These are phyloP conservation scores for Myiotriccus ornatus DNA, from an alignment of 2,797 vertebrate genomes.

Conservation along the genomic window DNA sequence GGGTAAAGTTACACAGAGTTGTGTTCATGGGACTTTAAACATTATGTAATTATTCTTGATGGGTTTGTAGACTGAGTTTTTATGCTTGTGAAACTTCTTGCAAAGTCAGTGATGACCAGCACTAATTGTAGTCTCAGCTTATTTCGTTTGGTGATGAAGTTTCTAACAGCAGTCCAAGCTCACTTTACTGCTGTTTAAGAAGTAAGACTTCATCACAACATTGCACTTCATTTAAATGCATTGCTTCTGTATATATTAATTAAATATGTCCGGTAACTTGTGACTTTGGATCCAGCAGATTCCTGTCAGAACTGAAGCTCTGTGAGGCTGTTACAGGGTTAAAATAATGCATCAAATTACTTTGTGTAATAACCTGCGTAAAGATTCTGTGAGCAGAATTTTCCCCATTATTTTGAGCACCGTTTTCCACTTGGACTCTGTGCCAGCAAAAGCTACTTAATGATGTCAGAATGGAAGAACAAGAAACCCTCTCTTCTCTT, in stretches of 20 bases:
- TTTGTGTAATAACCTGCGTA: neutral
- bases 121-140: neutral
- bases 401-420: neutral
- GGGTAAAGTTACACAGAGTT: neutral
- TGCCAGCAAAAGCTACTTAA: neutral
- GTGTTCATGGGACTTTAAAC: neutral
- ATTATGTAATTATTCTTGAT: neutral
- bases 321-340: neutral
- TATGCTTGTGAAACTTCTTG: neutral
- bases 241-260: neutral
- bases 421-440: neutral
- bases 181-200: neutral
- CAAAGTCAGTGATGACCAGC: neutral
- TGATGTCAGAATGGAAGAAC: neutral
- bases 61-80: neutral
- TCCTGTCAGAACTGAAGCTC: neutral
- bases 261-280: neutral
- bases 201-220: neutral
- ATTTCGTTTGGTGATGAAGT: neutral
- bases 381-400: neutral
- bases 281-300: neutral
- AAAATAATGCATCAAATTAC: neutral
- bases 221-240: neutral
- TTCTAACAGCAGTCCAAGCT: neutral
- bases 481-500: neutral